Percentiles rank a stretch among this genome's conserved stretches.
These are phyloP conservation scores for Hapalemur alaotrensis DNA, from an alignment of 2,797 vertebrate species.

Conservation along the genomic window DNA sequence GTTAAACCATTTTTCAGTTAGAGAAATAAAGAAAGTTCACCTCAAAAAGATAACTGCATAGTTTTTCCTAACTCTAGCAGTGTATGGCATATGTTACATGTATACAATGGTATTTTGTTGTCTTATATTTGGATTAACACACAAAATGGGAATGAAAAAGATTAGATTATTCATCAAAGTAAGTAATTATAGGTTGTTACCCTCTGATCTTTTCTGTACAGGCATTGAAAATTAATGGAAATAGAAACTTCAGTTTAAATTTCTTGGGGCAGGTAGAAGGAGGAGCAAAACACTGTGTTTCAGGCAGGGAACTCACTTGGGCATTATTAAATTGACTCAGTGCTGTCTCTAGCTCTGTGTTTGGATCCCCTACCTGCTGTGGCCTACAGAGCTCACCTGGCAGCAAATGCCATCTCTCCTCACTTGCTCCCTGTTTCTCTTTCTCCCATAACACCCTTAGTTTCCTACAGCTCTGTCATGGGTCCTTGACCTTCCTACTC, in stretches of 20 bases:
- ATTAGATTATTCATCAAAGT: background rate
- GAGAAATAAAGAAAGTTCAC: background rate
- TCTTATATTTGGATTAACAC: background rate
- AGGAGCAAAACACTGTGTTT: background rate
- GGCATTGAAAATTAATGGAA: conserved; percentile 1
- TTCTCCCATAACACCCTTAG: background rate
- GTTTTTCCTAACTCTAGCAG: background rate
- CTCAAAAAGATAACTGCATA: background rate
- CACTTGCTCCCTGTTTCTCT: background rate
- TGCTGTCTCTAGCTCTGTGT: background rate
- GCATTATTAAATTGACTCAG: background rate
- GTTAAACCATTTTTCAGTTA: conserved; percentile 8
- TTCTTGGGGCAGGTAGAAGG: background rate
- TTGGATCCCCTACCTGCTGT: background rate
- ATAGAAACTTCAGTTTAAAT: background rate
- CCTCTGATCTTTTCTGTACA: background rate
- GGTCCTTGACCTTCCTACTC: background rate
- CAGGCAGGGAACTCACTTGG: background rate
- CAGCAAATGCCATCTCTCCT: background rate
- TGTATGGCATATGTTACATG: background rate
- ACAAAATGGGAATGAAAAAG: background rate
- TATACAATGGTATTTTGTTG: background rate
- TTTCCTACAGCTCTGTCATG: background rate
- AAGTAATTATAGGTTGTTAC: background rate
- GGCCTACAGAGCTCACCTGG: background rate